A percentile compares a stretch with the other conserved stretches of the same genome.
Conservation (phyloP, 2,113 vertebrate species). For the Dolichallabes microphthalmus region DNA sequence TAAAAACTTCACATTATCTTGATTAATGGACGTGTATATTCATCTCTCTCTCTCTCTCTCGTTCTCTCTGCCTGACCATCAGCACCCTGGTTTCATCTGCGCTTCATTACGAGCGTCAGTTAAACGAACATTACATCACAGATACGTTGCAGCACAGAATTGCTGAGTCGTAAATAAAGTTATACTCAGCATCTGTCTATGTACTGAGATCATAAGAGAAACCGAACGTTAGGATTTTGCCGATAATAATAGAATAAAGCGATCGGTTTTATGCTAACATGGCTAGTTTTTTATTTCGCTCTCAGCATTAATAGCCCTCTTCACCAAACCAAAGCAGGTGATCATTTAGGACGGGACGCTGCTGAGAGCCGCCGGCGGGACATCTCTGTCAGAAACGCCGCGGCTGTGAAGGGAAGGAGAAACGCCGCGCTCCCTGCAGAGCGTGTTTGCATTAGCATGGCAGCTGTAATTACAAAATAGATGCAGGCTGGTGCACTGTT, state of each 20-base stretch:
- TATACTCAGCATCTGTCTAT: neutral
- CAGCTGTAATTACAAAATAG: conserved; percentile 38
- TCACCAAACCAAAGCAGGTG: neutral
- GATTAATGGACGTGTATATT: neutral
- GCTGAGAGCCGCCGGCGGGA: neutral
- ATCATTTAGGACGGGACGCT: neutral
- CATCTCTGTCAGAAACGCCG: neutral
- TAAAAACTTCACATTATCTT: neutral
- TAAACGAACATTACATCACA: neutral
- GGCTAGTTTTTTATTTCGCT: neutral
- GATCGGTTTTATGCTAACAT: neutral
- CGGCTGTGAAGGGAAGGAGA: neutral
- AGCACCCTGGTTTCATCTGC: neutral
- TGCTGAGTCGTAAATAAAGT: neutral
- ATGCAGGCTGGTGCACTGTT: conserved; percentile 17
- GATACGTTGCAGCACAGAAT: neutral
- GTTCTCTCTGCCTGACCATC: neutral
- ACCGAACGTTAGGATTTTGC: too few relatives aligned
- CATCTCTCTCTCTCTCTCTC: neutral
- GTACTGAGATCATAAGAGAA: neutral
- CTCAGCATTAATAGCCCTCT: neutral
- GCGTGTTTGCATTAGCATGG: conserved; percentile 22
- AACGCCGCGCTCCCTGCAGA: conserved; percentile 9
- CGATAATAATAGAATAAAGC: neutral
- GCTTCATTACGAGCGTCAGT: neutral